Evolutionary conservation across 2,113 vertebrate genomes (phyloP), one percentile per base, ranked within the genome.

Genomic region (Parotia lawesii): DNA sequence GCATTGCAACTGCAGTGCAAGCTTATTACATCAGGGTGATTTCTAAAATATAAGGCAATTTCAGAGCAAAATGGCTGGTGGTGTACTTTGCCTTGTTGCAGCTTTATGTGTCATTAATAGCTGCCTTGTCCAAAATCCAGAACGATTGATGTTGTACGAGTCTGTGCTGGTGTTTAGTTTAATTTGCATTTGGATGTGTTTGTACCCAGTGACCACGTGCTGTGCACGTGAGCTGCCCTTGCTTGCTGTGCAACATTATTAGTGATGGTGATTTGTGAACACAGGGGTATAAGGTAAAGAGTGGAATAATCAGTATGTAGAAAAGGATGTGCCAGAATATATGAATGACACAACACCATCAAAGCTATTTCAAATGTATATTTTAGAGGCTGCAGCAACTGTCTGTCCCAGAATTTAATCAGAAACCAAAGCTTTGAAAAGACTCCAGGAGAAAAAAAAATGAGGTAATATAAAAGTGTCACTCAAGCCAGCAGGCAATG

Each of bases 351-450:
- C 65, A 86, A 67, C 22, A 54, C 87, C 92, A 92, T 91, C 90
- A 94, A 93, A 95, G 71, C 91, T 81, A 48, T 96, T 97, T 95
- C 64, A 93, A 57, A 97, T 93, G 42, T 95, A 31, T 56, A 72
- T 91, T 95, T 95, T 87, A 74, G 85, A 89, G 47, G 77, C 93
- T 95, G 78, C 85, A 96, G 69, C 65, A 95, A 92, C 90, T 94
- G 87, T 64, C 84, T 83, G 33, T 92, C 73, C 86, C 94, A 56
- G 86, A 97, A 97, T 97, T 97, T 96, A 97, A 97, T 97, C 96
- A 98, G 85, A 75, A 96, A 61, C 44, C 81, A 93, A 90, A 93
- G 73, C 85, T 95, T 89, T 95, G 81, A 93, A 96, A 97, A 92
- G 38, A 87, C 27, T 95, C 33, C 24, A 94, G 76, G 72, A 96